Evolutionary conservation across 2,113 vertebrate genomes (phyloP).

Genomic region (Dolichallabes microphthalmus): DNA sequence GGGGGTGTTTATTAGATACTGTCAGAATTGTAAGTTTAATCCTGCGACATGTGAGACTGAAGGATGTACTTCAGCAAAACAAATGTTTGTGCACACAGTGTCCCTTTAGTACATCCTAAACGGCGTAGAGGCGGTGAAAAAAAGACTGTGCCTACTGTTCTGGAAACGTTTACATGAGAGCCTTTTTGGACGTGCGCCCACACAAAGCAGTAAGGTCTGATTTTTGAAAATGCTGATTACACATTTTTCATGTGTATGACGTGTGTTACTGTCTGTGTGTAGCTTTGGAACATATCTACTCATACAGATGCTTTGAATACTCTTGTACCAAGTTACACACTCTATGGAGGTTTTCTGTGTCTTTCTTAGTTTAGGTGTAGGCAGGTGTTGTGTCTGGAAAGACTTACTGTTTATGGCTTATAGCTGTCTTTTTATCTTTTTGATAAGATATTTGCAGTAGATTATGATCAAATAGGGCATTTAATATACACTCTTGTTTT

Average conservation of each 20-base stretch:
- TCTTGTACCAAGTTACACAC: slow-evolving; percentile 8
- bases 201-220: slow-evolving; percentile 26
- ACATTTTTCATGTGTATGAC: slow-evolving; percentile 28
- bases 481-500: slow-evolving; percentile 28
- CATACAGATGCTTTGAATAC: slow-evolving; percentile 16
- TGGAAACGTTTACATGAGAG: slow-evolving; percentile 69
- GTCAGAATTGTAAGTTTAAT: slow-evolving; percentile 28
- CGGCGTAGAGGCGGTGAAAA: slow-evolving; percentile 36
- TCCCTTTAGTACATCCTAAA: slow-evolving; percentile 48
- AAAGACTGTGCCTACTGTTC: slow-evolving; percentile 68
- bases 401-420: not conserved
- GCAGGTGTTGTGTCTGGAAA: slow-evolving; percentile 18
- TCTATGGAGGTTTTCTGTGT: not conserved
- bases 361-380: slow-evolving; percentile 4
- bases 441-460: slow-evolving; percentile 37
- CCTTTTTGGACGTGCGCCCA: slow-evolving; percentile 51
- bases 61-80: slow-evolving; percentile 26
- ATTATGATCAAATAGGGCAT: slow-evolving; percentile 36
- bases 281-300: slow-evolving; percentile 23
- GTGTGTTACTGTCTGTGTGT: not conserved
- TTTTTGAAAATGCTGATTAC: slow-evolving; percentile 42
- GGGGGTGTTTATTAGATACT: slow-evolving; percentile 46
- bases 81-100: slow-evolving; percentile 38
- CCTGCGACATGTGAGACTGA: slow-evolving; percentile 9
- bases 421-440: not conserved